phyloP scores from a whole-genome alignment of 2,113 vertebrate genomes.

The Sakesphorus luctuosus region DNA sequence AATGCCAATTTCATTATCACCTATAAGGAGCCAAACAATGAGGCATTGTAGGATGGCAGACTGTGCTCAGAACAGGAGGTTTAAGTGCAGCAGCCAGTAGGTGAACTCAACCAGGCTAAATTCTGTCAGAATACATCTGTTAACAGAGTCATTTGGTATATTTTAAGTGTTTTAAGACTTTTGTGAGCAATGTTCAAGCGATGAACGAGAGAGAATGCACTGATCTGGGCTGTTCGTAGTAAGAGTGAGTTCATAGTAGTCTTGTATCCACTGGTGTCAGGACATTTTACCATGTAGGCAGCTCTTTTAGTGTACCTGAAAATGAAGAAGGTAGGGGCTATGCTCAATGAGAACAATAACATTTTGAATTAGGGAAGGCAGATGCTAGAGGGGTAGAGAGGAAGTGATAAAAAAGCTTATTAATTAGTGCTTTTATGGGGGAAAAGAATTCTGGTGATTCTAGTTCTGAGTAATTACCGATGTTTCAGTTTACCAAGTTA shows the following conservation, averaged over 20 bases:
- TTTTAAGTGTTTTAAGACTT: constrained; percentile 9
- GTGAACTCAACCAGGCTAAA: not conserved
- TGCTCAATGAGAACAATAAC: not conserved
- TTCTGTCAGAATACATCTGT: not conserved
- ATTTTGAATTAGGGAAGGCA: not conserved
- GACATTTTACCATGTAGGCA: not conserved
- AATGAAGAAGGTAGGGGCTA: not conserved
- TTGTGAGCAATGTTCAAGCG: not conserved
- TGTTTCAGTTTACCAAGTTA: not conserved
- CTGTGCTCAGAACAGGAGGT: not conserved
- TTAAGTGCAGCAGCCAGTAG: constrained; percentile 4
- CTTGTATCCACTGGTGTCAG: not conserved
- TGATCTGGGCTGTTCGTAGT: not conserved
- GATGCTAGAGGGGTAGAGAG: not conserved
- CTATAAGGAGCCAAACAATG: constrained; percentile 52
- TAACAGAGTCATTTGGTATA: not conserved
- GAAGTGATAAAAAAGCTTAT: not conserved
- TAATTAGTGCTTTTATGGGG: not conserved
- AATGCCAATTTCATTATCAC: constrained; percentile 54
- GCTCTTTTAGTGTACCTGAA: not conserved
- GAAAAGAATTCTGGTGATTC: not conserved
- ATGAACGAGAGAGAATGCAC: not conserved
- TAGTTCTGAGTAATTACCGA: not conserved
- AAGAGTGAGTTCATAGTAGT: not conserved
- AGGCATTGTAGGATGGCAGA: constrained; percentile 39